Conservation (phyloP, 2,113 vertebrate species). For the Cryptotis parvus region DNA sequence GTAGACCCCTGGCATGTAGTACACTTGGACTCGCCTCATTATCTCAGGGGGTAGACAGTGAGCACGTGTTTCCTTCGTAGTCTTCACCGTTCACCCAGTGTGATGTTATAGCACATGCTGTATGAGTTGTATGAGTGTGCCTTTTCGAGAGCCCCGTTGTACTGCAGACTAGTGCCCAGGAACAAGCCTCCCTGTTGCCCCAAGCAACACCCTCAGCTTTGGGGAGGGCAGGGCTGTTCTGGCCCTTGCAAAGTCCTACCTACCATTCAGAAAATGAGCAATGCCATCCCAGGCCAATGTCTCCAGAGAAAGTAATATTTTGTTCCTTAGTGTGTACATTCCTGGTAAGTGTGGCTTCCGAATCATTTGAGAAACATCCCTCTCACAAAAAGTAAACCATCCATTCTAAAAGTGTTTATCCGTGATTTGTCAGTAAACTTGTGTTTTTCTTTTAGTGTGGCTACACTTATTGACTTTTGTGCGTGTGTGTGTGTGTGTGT, state of each 20-base stretch:
- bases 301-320: not conserved
- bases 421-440: no score
- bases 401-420: not conserved
- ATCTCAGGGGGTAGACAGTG: not conserved
- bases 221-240: not conserved
- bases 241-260: not conserved
- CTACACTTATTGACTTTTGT: no score
- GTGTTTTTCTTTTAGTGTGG: no score
- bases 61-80: not conserved
- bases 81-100: not conserved
- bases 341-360: not conserved
- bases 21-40: no score
- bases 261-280: not conserved
- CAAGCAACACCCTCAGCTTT: not conserved
- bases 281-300: not conserved
- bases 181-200: not conserved
- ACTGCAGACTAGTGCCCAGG: not conserved
- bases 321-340: not conserved
- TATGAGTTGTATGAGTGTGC: not conserved
- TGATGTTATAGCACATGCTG: not conserved
- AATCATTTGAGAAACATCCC: not conserved
- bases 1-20: not conserved
- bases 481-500: no score
- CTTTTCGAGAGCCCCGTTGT: not conserved
- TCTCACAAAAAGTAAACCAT: not conserved